Base-by-base conservation (phyloP, 2,888 invertebrate genomes). In the Baronia brevicornis region DNA sequence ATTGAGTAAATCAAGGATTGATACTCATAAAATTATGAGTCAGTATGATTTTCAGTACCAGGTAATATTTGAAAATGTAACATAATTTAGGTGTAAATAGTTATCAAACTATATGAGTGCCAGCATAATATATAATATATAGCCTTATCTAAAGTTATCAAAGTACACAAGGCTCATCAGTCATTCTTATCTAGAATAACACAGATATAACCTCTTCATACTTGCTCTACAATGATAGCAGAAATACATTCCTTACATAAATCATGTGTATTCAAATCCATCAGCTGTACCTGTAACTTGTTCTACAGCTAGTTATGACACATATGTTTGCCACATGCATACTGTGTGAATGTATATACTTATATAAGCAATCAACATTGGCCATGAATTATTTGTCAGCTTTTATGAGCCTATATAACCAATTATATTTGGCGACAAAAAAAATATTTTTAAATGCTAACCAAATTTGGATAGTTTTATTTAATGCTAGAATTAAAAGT, bases 151-250 rank as follows among this genome's bases (percentile, higher is more conserved):
- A 19, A 21, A 32, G 39, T 60, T 73, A 72, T 72, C 72, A 60
- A 41, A 47, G 41, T 48, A 41, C 55, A 54, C 39, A 38, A 49
- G 49, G 60, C 48, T 57, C 61, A 74, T 72, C 72, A 71, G 48
- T 69, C 68, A 67, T 51, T 33, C 53, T 68, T 77, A 77, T 75
- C 75, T 60, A 41, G 43, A 64, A 53, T 45, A 47, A 64, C 63
- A 66, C 60, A 55, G 43, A 44, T 46, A 38, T 47, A 44, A 35
- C 26, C 14, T 35, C 33, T 28, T 30, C 24, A 19, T 13, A 13
- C 26, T 32, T 33, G 43, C 36, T 44, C 38, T 33, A 44, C 41
- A 46, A 38, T 35, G 30, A 38, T 36, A 43, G 15, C 36, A 27
- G 32, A 33, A 28, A 46, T 31, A 33, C 34, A 37, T 39, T 35